Evolutionary conservation across 2,888 invertebrate species (phyloP), one percentile per base, ranked within the genome.

Genomic region (Melikaiella ostensackeni): DNA sequence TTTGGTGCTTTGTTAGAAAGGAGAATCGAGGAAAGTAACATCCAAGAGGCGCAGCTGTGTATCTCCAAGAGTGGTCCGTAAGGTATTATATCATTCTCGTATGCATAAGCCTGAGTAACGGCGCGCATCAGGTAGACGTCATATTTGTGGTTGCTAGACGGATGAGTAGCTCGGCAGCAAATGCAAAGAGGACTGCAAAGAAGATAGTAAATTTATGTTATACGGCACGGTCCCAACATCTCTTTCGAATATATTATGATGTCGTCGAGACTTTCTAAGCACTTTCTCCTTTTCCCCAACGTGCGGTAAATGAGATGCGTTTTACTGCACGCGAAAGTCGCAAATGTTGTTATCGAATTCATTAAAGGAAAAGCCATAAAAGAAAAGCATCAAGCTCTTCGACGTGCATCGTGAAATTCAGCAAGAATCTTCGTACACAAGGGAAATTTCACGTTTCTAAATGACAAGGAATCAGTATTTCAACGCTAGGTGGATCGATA

Each of bases 81-180:
- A 38, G 63, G 61, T 59, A 63, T 79, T 81, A 74, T 77, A 79
- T 79, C 75, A 77, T 55, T 55, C 21, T 79, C 66, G 35, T 62
- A 76, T 74, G 77, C 79, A 77, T 82, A 77, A 79, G 78, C 79
- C 75, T 82, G 80, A 81, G 75, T 81, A 80, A 81, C 76, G 78
- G 70, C n/a, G 70, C 30, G 75, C 75, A 80, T 75, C 75, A 59
- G 63, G 57, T 64, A 76, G 74, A 59, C 61, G 80, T 75, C 80
- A 79, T 78, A 73, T 75, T 55, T 62, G 77, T 66, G 38, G 76
- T 61, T 24, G 46, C 75, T 57, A 46, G 74, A 75, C 64, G 55
- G 63, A 75, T 82, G 35, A 76, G 74, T 55, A 21, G 59, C 24
- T 33, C 42, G 46, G 27, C 4, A 59, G 21, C 11, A 46, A 62